Evolutionary conservation across 2,797 vertebrate genomes (phyloP), one percentile per base, ranked within the genome.

Genomic region (Sebastes vulpes): DNA sequence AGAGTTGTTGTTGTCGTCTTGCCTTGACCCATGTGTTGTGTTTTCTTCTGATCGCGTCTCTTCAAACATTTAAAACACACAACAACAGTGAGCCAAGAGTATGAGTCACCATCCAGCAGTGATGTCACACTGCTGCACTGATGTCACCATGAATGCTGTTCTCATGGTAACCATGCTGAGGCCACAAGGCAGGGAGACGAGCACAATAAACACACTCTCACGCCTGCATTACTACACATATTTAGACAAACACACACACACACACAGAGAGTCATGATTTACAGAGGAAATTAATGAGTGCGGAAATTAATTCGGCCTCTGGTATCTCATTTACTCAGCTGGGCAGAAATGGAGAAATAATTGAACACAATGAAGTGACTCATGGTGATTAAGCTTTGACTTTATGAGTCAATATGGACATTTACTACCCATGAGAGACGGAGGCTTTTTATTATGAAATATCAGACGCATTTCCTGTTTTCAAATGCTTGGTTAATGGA

Each of bases 121-220:
- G 94, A 94, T 72, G 93, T 96, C 95, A 95, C 90, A 84, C 71
- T 85, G 71, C 92, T 86, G 91, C 93, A 92, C 77, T 95, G 94
- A 95, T 90, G 92, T 95, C 95, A 96, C 78, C 84, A 48, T 67
- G 57, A 60, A 90, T 60, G 82, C 88, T 88, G 96, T 96, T 96
- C 77, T 89, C 95, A 94, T 94, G 93, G 94, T 79, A 95, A 95
- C 94, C 65, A 48, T 26, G 74, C 71, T 9, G 74, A 84, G 79
- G 83, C 89, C 76, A 82, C 52, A 57, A 72, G 70, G 70, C 59
- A 32, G 63, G 31, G 29, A 79, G 57, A 54, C 12, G 1, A 31
- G 48, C n/a, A 60, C 50, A 77, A 18, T 5, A 63, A 67, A 70
- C 35, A 29, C 28, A 25, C 21, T 9, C 25, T 20, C 26, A 63